A percentile compares a stretch with the other conserved stretches of the same genome.
Conservation (phyloP, 1,140 invertebrate species). For the Cherax quadricarinatus region DNA sequence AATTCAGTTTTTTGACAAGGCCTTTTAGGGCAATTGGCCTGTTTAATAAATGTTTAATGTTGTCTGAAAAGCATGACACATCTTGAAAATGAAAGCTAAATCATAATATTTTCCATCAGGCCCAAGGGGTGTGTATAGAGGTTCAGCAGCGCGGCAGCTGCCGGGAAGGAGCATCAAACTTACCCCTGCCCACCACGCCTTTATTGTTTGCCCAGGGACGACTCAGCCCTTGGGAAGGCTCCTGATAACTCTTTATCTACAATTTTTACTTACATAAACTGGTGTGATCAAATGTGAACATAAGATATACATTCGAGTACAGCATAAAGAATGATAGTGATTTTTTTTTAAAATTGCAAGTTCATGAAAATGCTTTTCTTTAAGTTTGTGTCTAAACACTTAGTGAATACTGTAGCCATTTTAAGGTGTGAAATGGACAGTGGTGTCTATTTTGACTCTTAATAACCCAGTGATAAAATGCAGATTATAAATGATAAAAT, state of each 20-base stretch:
- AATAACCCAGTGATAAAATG: neutral
- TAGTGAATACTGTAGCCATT: neutral
- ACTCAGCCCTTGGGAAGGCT: constrained; percentile 44
- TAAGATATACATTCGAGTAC: neutral
- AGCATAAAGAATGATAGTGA: neutral
- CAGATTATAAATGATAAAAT: neutral
- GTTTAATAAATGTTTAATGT: no score
- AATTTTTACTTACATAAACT: neutral
- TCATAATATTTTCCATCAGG: constrained; percentile 1
- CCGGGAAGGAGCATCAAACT: constrained; percentile 58
- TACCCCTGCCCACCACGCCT: constrained; percentile 58
- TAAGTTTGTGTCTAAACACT: neutral
- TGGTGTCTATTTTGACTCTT: neutral
- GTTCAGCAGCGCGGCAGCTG: constrained; percentile 38
- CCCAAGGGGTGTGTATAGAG: constrained; percentile 49
- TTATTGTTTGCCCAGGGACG: constrained; percentile 47
- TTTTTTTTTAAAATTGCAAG: neutral
- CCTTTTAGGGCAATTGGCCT: no score
- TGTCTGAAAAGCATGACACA: no score
- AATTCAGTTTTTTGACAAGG: no score
- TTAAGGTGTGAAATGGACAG: neutral
- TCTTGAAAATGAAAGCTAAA: no score
- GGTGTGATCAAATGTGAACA: neutral
- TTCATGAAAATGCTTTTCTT: neutral
- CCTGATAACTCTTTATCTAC: constrained; percentile 29